phyloP scores from a whole-genome alignment of 2,888 invertebrate species.

The Pandemis cinnamomeana region DNA sequence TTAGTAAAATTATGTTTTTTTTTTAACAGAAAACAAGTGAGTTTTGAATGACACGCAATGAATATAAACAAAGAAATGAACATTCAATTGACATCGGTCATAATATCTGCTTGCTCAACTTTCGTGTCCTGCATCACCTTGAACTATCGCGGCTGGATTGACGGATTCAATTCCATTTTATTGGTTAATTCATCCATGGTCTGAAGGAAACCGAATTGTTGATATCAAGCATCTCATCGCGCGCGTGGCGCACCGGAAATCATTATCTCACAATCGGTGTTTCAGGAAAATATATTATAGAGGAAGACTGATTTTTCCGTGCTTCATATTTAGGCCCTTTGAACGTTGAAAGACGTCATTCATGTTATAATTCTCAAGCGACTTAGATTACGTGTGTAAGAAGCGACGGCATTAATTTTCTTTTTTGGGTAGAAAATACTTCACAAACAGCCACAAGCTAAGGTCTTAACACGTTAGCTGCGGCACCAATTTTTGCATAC shows the following conservation, averaged over 20 bases:
- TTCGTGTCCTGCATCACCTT: too few relatives aligned
- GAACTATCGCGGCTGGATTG: too few relatives aligned
- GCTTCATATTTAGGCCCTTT: conserved; percentile 12
- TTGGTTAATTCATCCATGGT: too few relatives aligned
- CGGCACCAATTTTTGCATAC: too few relatives aligned
- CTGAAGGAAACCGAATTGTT: conserved; percentile 18
- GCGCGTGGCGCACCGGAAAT: conserved; percentile 47
- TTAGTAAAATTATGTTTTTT: too few relatives aligned
- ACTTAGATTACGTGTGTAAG: not conserved
- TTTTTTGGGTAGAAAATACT: not conserved
- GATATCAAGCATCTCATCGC: conserved; percentile 7
- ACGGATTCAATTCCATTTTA: too few relatives aligned
- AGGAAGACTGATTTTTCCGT: conserved; percentile 8
- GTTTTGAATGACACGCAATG: too few relatives aligned
- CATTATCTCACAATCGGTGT: conserved; percentile 56
- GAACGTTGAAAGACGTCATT: conserved; percentile 7
- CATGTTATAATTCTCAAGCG: conserved; percentile 16
- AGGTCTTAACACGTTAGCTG: too few relatives aligned
- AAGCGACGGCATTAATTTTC: not conserved
- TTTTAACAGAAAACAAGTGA: too few relatives aligned
- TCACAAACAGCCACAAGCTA: not conserved
- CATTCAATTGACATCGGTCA: too few relatives aligned
- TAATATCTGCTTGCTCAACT: too few relatives aligned
- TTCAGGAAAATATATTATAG: conserved; percentile 36
- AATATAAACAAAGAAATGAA: too few relatives aligned